Base-by-base conservation (phyloP, 2,888 invertebrate species). In the Arenicola marina region DNA sequence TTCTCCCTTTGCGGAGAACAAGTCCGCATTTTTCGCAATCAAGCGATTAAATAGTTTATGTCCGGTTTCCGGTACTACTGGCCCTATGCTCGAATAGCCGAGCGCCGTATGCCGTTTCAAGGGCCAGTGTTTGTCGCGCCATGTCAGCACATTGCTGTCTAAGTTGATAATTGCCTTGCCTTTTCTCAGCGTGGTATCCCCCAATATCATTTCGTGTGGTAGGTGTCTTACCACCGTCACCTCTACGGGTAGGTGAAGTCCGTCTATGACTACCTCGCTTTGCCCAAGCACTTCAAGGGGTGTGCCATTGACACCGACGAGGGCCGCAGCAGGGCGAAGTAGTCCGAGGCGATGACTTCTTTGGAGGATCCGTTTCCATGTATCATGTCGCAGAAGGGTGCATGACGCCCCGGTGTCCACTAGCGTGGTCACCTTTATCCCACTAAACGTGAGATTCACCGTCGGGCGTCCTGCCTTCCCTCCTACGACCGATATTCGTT, bases 1-100 rank as follows among this genome's bases (percentile, higher is more conserved):
- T n/a, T 48, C 48, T 18, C 48, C 53, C 29, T 53, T 53, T 28
- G 26, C 53, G 7, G 53, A 53, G 21, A 53, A 53, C 21, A 53
- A 11, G 53, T 48, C 48, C 26, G 48, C 48, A 48, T 48, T 48
- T 48, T 48, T 48, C n/a, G 18, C 7, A 7, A 48, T 7, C 18
- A 48, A 24, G 11, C 24, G 11, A 48, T 48, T 24, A 11, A 48
- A 21, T 11, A 7, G 7, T 24, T 48, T 48, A 24, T 24, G 7
- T 21, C 48, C 48, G 7, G 48, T 48, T 24, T 21, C 48, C 7
- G 48, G 48, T 7, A 24, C 15, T 48, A 21, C 26, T 21, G 15
- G 48, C 7, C 48, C 48, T 21, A 48, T 11, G n/a, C 48, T 24
- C 7, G 48, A 11, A 21, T 11, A 11, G 15, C 26, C 15, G 15